Evolutionary conservation across 2,797 vertebrate genomes (phyloP), one percentile per base, ranked within the genome.

Genomic region (Clarias laeviceps): DNA sequence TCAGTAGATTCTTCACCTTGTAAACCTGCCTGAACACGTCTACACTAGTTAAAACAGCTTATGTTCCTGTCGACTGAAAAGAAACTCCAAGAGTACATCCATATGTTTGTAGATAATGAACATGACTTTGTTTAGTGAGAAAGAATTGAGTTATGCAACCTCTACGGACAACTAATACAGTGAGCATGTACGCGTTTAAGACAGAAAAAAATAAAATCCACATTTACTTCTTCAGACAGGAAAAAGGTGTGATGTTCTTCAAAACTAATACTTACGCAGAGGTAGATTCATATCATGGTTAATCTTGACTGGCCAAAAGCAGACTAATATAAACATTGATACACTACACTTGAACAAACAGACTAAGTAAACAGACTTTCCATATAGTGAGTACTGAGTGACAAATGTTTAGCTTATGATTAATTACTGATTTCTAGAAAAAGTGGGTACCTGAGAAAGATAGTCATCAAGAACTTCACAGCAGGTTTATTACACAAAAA

Each of bases 21-120:
- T 32, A 82, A 54, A n/a, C 80, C 9, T 83, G 80, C 22, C 65
- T 34, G 56, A 59, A 79, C 74, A 15, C 72, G 85, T 62, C 73
- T 62, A 20, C 14, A 34, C 15, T 32, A 79, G 1, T 34, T 9
- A 22, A n/a, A 50, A 66, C 12, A 24, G 50, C n/a, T 12, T 45
- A 68, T 24, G 29, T 29, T 15, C 80, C 64, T 57, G 29, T n/a
- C 2, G n/a, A 14, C 65, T 56, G 56, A 11, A 45, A 80, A 50
- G 50, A 4, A 65, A 17, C 65, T n/a, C 61, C 45, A 50, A 18
- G 37, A 37, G 18, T 34, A 78, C 20, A 34, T 4, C 11, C 74
- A 78, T 37, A 24, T 5, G 29, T 29, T 76, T 77, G 14, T 32
- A 59, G 11, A 77, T 34, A 22, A 22, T 57, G 27, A 78, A 69